These are phyloP conservation scores for Orestias chungarensis DNA, from an alignment of 2,797 vertebrate species.

Conservation along the genomic window DNA sequence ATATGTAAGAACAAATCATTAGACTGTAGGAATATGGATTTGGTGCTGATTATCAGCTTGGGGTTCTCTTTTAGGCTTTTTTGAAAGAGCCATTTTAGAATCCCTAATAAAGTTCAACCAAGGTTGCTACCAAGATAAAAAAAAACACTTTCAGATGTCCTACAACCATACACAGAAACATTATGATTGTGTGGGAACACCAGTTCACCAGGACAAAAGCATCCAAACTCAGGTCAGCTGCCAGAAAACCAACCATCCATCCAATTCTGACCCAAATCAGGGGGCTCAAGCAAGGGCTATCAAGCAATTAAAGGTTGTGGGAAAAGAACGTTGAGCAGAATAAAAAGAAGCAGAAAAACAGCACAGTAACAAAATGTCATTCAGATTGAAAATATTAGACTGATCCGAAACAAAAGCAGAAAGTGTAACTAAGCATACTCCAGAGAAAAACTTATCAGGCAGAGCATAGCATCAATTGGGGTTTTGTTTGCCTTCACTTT, in stretches of 20 bases:
- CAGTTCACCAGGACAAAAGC: conserved; percentile 27
- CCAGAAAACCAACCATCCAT: conserved; percentile 51
- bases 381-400: conserved; percentile 14
- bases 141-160: conserved; percentile 2
- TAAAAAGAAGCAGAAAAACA: neutral
- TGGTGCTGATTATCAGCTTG: neutral
- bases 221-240: conserved; percentile 38
- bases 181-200: conserved; percentile 20
- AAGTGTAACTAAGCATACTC: conserved; percentile 8
- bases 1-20: too few relatives aligned
- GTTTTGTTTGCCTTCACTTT: conserved; percentile 31
- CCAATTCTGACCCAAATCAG: conserved; percentile 53
- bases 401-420: neutral
- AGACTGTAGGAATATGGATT: neutral
- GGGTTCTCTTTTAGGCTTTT: neutral
- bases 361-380: conserved; percentile 14
- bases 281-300: conserved; percentile 35
- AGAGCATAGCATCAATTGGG: neutral
- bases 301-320: conserved; percentile 21
- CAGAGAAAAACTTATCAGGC: neutral
- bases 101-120: too few relatives aligned
- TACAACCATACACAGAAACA: conserved; percentile 9
- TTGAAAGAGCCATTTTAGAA: neutral
- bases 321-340: conserved; percentile 27
- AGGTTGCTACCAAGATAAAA: too few relatives aligned